Evolutionary conservation across 2,797 vertebrate species (phyloP).

Genomic region (Phrynocephalus vlangalii): DNA sequence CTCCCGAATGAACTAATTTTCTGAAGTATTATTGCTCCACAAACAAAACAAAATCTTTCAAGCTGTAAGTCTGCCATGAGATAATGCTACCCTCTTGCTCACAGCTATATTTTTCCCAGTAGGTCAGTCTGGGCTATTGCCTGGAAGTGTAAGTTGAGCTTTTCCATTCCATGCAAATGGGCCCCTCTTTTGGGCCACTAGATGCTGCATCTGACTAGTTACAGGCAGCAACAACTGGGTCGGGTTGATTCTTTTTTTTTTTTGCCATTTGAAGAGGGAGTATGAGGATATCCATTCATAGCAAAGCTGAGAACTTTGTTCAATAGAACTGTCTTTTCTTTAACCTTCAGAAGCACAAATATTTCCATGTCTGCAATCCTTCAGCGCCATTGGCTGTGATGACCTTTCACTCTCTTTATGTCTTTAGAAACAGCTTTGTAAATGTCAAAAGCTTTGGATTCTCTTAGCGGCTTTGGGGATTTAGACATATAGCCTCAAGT

Average conservation of each 20-base stretch:
- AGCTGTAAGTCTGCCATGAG: background rate
- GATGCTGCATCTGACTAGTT: background rate
- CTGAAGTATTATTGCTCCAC: background rate
- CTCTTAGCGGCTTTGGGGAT: constrained; percentile 66
- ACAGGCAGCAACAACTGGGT: background rate
- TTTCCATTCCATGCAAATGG: background rate
- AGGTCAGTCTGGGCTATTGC: background rate
- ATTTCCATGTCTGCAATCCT: constrained; percentile 63
- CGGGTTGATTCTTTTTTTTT: background rate
- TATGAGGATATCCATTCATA: constrained; percentile 55
- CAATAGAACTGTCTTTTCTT: constrained; percentile 75
- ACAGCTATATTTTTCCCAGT: background rate
- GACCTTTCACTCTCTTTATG: constrained; percentile 75
- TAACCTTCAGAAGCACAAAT: constrained; percentile 72
- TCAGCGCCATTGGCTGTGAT: constrained; percentile 62
- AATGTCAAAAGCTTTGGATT: constrained; percentile 69
- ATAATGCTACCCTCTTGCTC: background rate
- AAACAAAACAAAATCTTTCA: background rate
- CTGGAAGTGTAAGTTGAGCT: background rate
- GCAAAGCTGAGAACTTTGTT: constrained; percentile 73
- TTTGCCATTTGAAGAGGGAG: constrained; percentile 3
- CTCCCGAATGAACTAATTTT: background rate
- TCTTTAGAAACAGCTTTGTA: constrained; percentile 73
- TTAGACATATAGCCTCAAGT: constrained; percentile 63
- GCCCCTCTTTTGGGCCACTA: background rate